Evolutionary conservation across 2,113 vertebrate species (phyloP).

Genomic region (Ameiurus melas): DNA sequence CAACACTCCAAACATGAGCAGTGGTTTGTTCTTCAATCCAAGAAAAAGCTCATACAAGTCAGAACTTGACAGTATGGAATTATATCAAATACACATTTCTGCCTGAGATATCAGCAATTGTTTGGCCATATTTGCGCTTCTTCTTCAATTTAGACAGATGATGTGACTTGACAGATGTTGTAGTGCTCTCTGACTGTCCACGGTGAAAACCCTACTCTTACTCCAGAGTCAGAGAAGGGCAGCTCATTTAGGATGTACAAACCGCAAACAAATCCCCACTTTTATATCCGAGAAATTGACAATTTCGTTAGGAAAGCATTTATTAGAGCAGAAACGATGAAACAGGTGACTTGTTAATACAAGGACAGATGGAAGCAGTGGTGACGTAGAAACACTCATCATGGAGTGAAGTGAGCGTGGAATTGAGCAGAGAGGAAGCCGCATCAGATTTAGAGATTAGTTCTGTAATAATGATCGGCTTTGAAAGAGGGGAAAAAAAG

Average conservation of each 20-base stretch:
- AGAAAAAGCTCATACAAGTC: not conserved
- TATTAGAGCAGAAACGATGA: not conserved
- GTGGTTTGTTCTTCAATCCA: not conserved
- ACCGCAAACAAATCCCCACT: not conserved
- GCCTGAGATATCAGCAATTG: not conserved
- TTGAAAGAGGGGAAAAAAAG: not conserved
- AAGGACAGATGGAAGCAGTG: not conserved
- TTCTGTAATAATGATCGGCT: not conserved
- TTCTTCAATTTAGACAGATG: not conserved
- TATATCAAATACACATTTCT: not conserved
- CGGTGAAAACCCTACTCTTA: not conserved
- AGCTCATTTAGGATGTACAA: not conserved
- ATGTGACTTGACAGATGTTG: not conserved
- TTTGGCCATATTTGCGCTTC: not conserved
- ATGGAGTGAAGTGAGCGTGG: not conserved
- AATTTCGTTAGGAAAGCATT: too few relatives aligned
- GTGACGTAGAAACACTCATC: not conserved
- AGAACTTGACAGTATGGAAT: not conserved
- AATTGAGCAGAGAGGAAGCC: not conserved
- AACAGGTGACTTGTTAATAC: not conserved
- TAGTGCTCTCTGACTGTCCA: not conserved
- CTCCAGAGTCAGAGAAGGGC: not conserved
- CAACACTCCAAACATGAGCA: not conserved
- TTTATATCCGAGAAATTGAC: not conserved
- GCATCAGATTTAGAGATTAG: slow-evolving; percentile 12